phyloP scores from a whole-genome alignment of 2,113 vertebrate genomes.

The Chiloscyllium plagiosum region DNA sequence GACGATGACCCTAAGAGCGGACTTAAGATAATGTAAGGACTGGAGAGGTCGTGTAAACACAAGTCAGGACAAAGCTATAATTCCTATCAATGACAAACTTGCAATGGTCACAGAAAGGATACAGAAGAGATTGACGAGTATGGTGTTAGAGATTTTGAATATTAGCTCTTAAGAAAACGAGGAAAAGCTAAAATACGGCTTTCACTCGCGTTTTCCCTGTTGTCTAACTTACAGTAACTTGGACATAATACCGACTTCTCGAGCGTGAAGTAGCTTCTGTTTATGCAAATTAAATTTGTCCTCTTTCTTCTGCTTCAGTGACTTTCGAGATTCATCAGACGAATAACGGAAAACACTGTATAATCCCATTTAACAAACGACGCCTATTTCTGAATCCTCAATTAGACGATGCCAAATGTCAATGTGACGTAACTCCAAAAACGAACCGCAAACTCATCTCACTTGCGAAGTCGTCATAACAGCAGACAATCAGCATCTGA shows the following conservation, averaged over 20 bases:
- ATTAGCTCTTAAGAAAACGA: neutral
- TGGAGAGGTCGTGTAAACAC: neutral
- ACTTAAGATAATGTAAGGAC: neutral
- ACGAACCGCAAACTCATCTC: neutral
- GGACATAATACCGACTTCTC: neutral
- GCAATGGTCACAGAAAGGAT: neutral
- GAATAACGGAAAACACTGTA: neutral
- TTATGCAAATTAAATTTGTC: neutral
- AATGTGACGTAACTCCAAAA: neutral
- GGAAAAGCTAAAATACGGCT: neutral
- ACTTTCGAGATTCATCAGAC: neutral
- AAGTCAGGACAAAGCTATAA: neutral
- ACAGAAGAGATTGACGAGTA: neutral
- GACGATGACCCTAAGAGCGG: too few relatives aligned
- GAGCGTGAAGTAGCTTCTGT: neutral
- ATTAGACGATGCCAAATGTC: neutral
- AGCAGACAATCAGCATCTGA: neutral
- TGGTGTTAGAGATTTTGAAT: neutral
- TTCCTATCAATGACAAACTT: neutral
- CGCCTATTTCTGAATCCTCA: neutral
- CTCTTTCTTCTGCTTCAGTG: neutral
- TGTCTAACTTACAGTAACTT: neutral
- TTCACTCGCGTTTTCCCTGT: neutral
- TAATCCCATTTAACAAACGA: neutral
- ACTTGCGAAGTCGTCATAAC: neutral